A percentile compares a stretch with the other conserved stretches of the same genome.
Conservation (phyloP, 2,888 invertebrate species). For the Julus scandinavius region DNA sequence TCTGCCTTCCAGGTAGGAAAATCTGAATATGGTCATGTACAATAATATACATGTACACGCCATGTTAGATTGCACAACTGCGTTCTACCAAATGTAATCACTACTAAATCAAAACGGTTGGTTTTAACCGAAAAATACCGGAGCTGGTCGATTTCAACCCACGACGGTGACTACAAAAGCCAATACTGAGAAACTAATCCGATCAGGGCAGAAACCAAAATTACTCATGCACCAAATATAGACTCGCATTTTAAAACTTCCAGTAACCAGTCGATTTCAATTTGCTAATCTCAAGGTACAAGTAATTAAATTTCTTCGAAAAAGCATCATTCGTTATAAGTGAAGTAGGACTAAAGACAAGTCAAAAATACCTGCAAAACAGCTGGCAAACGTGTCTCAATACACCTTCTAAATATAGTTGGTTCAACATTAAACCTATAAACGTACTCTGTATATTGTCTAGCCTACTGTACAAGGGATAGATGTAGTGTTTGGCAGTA, state of each 20-base stretch:
- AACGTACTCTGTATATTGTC: too few relatives aligned
- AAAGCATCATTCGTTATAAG: background rate
- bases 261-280: background rate
- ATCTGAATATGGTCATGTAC: too few relatives aligned
- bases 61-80: too few relatives aligned
- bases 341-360: background rate
- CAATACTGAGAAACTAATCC: background rate
- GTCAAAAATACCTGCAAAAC: background rate
- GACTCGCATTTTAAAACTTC: background rate
- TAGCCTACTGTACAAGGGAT: too few relatives aligned
- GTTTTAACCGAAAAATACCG: background rate
- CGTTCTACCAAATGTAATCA: background rate
- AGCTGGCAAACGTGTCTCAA: constrained; percentile 33
- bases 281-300: background rate
- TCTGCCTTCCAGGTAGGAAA: too few relatives aligned
- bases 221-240: background rate
- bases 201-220: background rate
- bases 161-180: background rate
- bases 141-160: background rate
- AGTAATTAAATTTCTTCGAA: constrained; percentile 38
- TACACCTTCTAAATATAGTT: background rate
- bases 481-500: too few relatives aligned
- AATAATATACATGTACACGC: too few relatives aligned
- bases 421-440: background rate
- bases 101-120: background rate